phyloP scores from a whole-genome alignment of 2,797 vertebrate genomes.

The Scolopax bukidnonensis region DNA sequence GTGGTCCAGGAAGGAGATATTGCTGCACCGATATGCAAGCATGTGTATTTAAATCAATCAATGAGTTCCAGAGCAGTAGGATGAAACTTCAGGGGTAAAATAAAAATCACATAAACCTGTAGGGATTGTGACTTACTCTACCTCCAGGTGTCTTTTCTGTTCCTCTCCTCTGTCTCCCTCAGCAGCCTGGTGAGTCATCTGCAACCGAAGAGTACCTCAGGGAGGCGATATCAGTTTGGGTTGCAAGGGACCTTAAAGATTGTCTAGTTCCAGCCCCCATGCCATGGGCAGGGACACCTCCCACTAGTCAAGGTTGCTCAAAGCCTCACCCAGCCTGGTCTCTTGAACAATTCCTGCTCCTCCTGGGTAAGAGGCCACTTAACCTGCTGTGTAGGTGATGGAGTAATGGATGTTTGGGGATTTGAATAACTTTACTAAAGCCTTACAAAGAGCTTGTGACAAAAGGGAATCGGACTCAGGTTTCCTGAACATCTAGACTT shows the following conservation, averaged over 20 bases:
- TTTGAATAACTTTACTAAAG: background rate
- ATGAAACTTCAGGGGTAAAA: background rate
- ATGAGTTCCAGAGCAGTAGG: background rate
- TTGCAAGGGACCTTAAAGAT: background rate
- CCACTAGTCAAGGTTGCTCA: background rate
- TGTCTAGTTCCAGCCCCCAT: background rate
- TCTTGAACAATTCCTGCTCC: background rate
- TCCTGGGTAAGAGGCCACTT: background rate
- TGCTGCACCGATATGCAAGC: no score
- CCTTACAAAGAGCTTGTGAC: background rate
- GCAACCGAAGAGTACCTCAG: background rate
- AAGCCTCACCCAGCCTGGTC: background rate
- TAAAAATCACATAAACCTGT: background rate
- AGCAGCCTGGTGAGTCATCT: background rate
- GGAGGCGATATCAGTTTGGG: background rate
- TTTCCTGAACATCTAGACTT: background rate
- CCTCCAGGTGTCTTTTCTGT: background rate
- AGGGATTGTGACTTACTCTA: background rate
- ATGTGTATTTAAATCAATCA: background rate
- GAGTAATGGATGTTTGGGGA: background rate
- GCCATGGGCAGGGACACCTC: background rate
- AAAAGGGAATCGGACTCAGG: background rate
- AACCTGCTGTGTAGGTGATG: background rate
- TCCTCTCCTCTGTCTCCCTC: slow-evolving; percentile 12
- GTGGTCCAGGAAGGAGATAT: background rate